Evolutionary conservation across 2,113 vertebrate genomes (phyloP).

Genomic region (Marmota monax): DNA sequence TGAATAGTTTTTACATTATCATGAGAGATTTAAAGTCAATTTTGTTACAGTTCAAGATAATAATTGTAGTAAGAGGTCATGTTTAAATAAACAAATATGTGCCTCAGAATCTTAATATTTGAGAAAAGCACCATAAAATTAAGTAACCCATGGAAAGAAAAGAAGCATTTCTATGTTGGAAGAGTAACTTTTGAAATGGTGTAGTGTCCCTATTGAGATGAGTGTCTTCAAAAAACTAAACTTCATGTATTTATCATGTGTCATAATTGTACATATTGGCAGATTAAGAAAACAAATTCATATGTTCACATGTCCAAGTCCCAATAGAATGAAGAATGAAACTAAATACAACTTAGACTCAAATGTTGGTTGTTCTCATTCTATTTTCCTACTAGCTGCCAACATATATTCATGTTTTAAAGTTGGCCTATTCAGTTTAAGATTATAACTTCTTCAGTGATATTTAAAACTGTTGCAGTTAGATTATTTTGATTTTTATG

Average conservation of each 20-base stretch:
- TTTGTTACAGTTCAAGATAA: not conserved
- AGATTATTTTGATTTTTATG: conserved; percentile 16
- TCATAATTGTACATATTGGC: not conserved
- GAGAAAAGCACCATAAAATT: not conserved
- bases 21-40: not conserved
- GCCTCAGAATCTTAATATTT: conserved; percentile 6
- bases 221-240: conserved; percentile 20
- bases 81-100: conserved; percentile 23
- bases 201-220: not conserved
- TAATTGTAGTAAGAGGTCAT: not conserved
- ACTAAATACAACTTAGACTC: not conserved
- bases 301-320: not conserved
- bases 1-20: not conserved
- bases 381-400: not conserved
- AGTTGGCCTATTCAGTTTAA: not conserved
- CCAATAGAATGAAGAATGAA: not conserved
- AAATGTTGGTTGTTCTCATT: not conserved
- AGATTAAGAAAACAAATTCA: not conserved
- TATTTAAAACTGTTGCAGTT: not conserved
- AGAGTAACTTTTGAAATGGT: not conserved
- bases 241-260: not conserved
- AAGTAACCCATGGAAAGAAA: not conserved
- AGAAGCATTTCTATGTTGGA: not conserved
- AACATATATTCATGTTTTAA: conserved; percentile 10
- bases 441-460: not conserved